Evolutionary conservation across 2,797 vertebrate genomes (phyloP).

Genomic region (Chrysolophus pictus): DNA sequence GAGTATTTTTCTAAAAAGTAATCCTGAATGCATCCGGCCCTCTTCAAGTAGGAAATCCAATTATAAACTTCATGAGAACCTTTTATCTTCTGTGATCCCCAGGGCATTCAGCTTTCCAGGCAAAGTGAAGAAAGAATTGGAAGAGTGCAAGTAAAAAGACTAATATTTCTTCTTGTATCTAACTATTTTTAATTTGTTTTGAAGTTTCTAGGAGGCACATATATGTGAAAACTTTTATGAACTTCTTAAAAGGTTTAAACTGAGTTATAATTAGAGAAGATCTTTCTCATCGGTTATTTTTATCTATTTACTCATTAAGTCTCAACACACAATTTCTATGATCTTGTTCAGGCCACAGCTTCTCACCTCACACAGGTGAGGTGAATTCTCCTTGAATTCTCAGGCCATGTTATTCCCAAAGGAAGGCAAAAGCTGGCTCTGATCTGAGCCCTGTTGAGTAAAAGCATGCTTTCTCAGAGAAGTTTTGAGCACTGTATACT

Average conservation of each 20-base stretch:
- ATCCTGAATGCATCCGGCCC: neutral
- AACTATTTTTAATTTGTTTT: neutral
- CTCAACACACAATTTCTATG: neutral
- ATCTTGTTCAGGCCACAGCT: neutral
- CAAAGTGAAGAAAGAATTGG: neutral
- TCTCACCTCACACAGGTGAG: neutral
- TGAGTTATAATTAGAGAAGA: neutral
- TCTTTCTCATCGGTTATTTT: neutral
- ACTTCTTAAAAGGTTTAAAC: neutral
- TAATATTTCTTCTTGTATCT: neutral
- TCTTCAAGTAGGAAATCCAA: neutral
- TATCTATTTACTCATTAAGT: neutral
- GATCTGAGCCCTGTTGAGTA: neutral
- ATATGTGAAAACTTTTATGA: neutral
- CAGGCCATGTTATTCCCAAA: neutral
- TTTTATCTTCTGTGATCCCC: neutral
- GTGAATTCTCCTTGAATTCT: neutral
- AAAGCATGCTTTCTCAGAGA: neutral
- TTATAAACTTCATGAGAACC: conserved; percentile 7
- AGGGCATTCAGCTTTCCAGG: neutral
- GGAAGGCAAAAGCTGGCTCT: neutral
- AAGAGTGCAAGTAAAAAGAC: neutral
- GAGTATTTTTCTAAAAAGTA: neutral
- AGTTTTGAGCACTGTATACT: neutral
- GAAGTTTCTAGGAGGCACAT: neutral